Base-by-base conservation (phyloP, 2,113 vertebrate species). In the Takifugu bimaculatus region DNA sequence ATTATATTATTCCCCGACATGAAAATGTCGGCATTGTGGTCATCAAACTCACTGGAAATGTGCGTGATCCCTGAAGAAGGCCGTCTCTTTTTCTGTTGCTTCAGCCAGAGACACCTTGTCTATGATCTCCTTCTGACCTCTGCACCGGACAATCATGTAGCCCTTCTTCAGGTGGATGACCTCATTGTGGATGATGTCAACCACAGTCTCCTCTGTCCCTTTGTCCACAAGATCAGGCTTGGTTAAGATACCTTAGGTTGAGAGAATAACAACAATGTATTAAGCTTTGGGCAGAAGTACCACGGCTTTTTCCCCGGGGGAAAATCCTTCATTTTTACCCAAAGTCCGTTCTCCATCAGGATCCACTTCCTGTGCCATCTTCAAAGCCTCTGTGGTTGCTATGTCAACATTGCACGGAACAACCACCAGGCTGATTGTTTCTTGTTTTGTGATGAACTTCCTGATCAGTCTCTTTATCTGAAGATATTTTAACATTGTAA, bases 371-470 rank as follows among this genome's bases (percentile, higher is more conserved):
- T 93, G 92, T 3, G 95, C 95, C 93, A 98, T 96, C 86, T 91
- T 89, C 85, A 97, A 66, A 0, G 94, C 95, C 83, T 97, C 95
- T 0, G 94, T 96, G 75, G 94, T 97, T 14, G 93, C 93, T 0
- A 97, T 94, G 86, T 97, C 95, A 84, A 96, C 93, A 0, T 95
- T 97, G 60, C 91, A 83, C 0, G 95, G 94, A 32, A 96, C 91
- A 48, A 96, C 94, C 27, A 95, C 93, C 82, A 97, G 71, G 74
- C 88, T 94, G 70, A 97, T 87, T 0, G 95, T 97, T 74, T 97
- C 91, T 83, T 93, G 89, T 75, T 66, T 91, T 1, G n/a, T 26
- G 78, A 96, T 96, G 54, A 90, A 91, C 6, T 20, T 90, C 63
- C 2, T 79, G 63, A 98, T 94, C 5, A 97, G 85, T 0, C 0